Evolutionary conservation across 2,888 invertebrate species (phyloP).

Genomic region (Stegana nigrithorax): DNA sequence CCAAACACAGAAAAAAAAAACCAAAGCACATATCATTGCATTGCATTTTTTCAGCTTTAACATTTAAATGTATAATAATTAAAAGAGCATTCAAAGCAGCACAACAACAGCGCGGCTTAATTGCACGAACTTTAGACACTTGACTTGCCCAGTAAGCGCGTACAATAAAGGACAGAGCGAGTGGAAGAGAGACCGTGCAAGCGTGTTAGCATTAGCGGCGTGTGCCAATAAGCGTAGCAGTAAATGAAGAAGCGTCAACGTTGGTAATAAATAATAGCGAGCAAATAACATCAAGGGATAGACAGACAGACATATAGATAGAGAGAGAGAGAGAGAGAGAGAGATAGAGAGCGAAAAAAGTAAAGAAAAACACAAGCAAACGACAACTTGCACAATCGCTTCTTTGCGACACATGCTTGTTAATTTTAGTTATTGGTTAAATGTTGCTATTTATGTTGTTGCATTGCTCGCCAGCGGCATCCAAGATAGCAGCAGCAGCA

Average conservation of each 20-base stretch:
- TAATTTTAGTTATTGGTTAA: not conserved
- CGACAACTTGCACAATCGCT: constrained; percentile 6
- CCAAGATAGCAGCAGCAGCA: not conserved
- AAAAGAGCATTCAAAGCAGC: constrained; percentile 20
- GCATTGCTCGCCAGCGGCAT: too few relatives aligned
- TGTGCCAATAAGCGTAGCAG: too few relatives aligned
- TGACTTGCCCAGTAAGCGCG: not conserved
- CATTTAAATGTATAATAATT: constrained; percentile 36
- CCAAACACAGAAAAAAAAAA: constrained; percentile 19
- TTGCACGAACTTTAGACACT: constrained; percentile 15
- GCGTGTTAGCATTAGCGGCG: not conserved
- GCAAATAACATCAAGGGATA: too few relatives aligned
- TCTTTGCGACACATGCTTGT: constrained; percentile 17
- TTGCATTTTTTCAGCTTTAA: constrained; percentile 39
- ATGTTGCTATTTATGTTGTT: constrained; percentile 8
- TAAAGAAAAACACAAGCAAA: not conserved
- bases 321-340: too few relatives aligned
- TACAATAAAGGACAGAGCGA: too few relatives aligned
- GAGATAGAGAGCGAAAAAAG: too few relatives aligned
- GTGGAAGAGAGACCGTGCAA: not conserved
- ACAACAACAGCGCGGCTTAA: too few relatives aligned
- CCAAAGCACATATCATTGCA: constrained; percentile 15
- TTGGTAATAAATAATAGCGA: too few relatives aligned
- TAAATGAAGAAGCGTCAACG: not conserved
- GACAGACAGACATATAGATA: too few relatives aligned